Evolutionary conservation across 2,797 vertebrate genomes (phyloP), one percentile per base, ranked within the genome.

Genomic region (Meda fulgida): DNA sequence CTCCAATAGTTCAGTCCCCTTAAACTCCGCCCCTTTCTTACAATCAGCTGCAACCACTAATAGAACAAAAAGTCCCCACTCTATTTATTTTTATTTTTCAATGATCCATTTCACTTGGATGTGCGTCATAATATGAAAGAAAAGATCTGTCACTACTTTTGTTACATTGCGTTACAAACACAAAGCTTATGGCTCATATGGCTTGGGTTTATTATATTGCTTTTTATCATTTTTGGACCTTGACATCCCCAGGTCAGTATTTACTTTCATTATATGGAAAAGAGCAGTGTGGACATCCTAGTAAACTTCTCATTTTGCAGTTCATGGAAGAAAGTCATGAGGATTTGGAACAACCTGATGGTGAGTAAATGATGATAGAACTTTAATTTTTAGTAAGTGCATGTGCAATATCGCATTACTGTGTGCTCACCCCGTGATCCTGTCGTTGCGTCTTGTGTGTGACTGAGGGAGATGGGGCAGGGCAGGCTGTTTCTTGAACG

Each of bases 401-500:
- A 78, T 43, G 14, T 11, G 40, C 13, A 36, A n/a, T 43, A 60
- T 48, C 29, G 0, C 34, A 77, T 66, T 40, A 16, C 46, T 31
- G 63, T 48, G 72, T 79, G 91, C 95, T 7, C 90, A 96, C 96
- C 94, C 86, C 96, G 95, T 91, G 96, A 94, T 91, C 95, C 93
- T 87, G 94, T 92, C 83, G 96, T 93, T 87, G 94, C 91, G 89
- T 99, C 98, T 91, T 97, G 97, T 88, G 95, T 94, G 94, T 99
- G 97, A 77, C 94, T 92, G 93, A 97, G 97, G 1, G 95, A 95
- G 83, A 94, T 94, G 94, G 98, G 98, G 94, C 94, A 98, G 85
- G 98, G 98, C 92, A 99, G 96, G 89, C 98, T 99, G 96, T 97
- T 99, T 90, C 98, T 96, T 92, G 98, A 99, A 48, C 98, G 97